Conservation (phyloP, 2,888 invertebrate species). For the Acheta domesticus region DNA sequence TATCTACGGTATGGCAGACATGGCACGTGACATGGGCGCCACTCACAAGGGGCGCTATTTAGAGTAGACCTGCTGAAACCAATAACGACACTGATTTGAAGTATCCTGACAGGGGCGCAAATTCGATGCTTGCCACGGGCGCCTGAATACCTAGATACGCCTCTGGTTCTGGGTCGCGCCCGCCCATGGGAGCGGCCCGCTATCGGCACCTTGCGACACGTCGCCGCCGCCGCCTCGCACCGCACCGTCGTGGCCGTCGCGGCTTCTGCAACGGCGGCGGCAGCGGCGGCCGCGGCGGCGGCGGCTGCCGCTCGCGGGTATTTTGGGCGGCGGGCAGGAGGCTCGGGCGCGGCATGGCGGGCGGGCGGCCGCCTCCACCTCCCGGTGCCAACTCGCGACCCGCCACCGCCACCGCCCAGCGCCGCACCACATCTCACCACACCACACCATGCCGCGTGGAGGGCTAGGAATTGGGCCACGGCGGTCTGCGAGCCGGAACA, state of each 20-base stretch:
- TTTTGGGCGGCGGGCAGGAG: background rate
- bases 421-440: background rate
- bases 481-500: conserved; percentile 3
- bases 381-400: no score
- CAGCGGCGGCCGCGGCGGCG: background rate
- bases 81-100: no score
- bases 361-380: background rate
- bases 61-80: no score
- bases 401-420: no score
- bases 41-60: no score
- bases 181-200: background rate
- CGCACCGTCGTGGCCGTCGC: background rate
- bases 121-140: no score
- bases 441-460: background rate
- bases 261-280: background rate
- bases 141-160: no score
- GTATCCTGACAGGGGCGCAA: no score
- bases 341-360: background rate
- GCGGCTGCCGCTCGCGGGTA: background rate
- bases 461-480: background rate
- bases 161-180: background rate
- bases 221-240: background rate
- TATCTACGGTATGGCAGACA: no score
- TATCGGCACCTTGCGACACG: background rate
- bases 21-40: no score